Evolutionary conservation across 2,113 vertebrate species (phyloP).

Genomic region (Rhynchomys soricoides): DNA sequence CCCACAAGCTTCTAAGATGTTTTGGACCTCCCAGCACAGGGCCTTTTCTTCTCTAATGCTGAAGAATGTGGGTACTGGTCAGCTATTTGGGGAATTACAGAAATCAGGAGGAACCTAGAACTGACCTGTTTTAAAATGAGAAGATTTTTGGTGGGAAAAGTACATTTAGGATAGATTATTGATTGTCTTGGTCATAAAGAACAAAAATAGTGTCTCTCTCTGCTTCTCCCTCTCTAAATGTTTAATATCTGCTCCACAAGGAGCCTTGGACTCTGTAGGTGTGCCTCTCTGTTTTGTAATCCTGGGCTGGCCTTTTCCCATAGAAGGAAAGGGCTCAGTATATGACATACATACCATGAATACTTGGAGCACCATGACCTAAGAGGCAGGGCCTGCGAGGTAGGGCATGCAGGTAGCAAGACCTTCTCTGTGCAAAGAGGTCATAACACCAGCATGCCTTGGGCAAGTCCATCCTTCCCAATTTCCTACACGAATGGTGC

Average conservation of each 20-base stretch:
- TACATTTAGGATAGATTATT: background rate
- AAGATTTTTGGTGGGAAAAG: background rate
- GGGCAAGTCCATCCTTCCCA: background rate
- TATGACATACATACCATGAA: background rate
- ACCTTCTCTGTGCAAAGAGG: background rate
- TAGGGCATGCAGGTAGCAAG: background rate
- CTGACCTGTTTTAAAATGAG: background rate
- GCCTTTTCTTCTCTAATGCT: background rate
- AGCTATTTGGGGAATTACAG: background rate
- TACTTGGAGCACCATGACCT: accelerated
- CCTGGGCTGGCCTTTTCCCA: background rate
- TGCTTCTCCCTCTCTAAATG: background rate
- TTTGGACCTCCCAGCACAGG: background rate
- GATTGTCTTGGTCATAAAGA: background rate
- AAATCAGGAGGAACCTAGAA: background rate
- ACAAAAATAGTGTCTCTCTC: background rate
- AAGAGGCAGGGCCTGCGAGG: too few relatives aligned
- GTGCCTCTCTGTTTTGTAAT: background rate
- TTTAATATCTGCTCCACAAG: accelerated
- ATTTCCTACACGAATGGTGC: background rate
- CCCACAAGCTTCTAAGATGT: background rate
- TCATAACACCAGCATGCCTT: accelerated
- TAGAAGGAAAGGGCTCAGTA: background rate
- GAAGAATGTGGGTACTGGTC: background rate
- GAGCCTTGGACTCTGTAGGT: too few relatives aligned